Evolutionary conservation across 2,888 invertebrate genomes (phyloP).

Genomic region (Sturmia bella): DNA sequence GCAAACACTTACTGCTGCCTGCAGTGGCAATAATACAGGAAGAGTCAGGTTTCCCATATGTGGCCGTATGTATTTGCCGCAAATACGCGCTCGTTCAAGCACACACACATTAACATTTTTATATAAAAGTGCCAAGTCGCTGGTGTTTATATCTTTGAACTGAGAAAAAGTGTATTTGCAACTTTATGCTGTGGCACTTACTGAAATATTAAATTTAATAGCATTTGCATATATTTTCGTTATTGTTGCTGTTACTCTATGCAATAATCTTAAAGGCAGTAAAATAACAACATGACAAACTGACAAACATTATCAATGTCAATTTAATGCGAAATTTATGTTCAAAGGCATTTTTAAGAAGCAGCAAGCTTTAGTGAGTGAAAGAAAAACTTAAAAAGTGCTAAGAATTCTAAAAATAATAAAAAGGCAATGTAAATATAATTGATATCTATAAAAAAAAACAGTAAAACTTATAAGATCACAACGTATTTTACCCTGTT

Average conservation of each 20-base stretch:
- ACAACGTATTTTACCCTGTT: no score
- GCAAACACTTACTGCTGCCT: not conserved
- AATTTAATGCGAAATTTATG: constrained; percentile 62
- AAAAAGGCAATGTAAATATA: no score
- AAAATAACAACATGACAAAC: constrained; percentile 22
- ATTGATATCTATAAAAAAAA: no score
- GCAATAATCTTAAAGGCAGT: not conserved
- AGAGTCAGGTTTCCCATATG: not conserved
- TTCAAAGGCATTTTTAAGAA: constrained; percentile 16
- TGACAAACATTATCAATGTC: constrained; percentile 61
- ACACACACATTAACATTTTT: not conserved
- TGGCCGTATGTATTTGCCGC: not conserved
- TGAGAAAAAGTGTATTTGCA: not conserved
- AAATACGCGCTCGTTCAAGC: not conserved
- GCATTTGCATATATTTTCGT: constrained; percentile 37
- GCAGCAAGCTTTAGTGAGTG: not conserved
- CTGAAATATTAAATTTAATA: constrained; percentile 67
- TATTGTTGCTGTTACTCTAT: not conserved
- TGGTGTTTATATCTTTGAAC: constrained; percentile 14
- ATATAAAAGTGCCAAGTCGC: constrained; percentile 12
- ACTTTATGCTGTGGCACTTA: constrained; percentile 42
- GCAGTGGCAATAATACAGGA: not conserved
- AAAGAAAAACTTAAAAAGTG: not conserved
- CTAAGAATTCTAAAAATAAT: no score
- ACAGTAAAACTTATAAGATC: no score